Base-by-base conservation (phyloP, 2,113 vertebrate species). In the Anarhynchus alexandrinus region DNA sequence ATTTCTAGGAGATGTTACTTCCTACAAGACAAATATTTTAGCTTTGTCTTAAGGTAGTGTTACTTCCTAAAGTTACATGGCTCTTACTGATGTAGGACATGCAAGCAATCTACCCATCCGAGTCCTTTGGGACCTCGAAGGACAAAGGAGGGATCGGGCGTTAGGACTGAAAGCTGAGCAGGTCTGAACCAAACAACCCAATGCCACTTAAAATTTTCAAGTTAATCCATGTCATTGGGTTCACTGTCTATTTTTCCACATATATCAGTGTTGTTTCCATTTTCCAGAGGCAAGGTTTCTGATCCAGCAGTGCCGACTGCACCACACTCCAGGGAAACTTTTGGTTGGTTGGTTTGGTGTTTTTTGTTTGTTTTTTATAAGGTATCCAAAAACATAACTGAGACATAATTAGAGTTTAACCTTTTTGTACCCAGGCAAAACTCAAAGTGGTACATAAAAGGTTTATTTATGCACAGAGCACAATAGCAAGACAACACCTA, bases 271-370 rank as follows among this genome's bases (percentile, higher is more conserved):
- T 83, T 92, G 93, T 59, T 94, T 91, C 91, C 55, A 30, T 42
- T 62, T 95, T 34, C 95, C 94, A 91, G 61, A 91, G 92, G 93
- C 72, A 93, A 82, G 45, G 34, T 95, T 97, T 98, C 97, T 95
- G 96, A 97, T 78, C 92, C 95, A 93, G 94, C 96, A 97, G 82
- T 19, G 61, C 78, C 12, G 5, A 88, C 40, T 32, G 90, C 77
- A 47, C 47, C 52, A 23, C 2, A 1, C 54, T 58, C 49, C 6
- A 49, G 62, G 18, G 25, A 52, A 51, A 51, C 49, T 51, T n/a
- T 5, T 6, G 15, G 51, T 6, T 7, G 15, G 26, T 45, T 18
- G 43, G 43, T 18, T 45, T 45, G 43, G 43, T 6, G 40, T 36
- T n/a, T 15, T 34, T 7, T 15, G 27, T 29, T 54, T 54, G 30